Percentiles rank a stretch among this genome's conserved stretches.
These are phyloP conservation scores for Cryptotis parvus DNA, from an alignment of 2,113 vertebrate species.

Conservation along the genomic window DNA sequence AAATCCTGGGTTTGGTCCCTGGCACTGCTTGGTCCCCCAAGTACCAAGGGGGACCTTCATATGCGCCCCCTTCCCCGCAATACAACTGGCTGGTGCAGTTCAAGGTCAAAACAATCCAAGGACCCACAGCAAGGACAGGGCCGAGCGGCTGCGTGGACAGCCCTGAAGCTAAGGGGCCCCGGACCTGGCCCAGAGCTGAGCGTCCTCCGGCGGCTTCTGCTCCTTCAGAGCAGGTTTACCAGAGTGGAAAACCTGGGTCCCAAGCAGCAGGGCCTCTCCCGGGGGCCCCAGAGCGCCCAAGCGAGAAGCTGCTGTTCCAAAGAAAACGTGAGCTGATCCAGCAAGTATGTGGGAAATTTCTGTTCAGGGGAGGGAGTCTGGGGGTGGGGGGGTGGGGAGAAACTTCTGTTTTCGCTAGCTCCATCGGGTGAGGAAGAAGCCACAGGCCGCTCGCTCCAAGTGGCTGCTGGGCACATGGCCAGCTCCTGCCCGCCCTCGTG, in stretches of 20 bases:
- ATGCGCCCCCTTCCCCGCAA: too few relatives aligned
- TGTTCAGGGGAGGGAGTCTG: background rate
- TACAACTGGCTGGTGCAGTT: too few relatives aligned
- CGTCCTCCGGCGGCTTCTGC: background rate
- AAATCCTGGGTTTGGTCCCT: too few relatives aligned
- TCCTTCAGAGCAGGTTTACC: background rate
- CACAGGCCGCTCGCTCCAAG: background rate
- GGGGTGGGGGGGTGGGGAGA: background rate
- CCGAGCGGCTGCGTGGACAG: too few relatives aligned
- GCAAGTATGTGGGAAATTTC: constrained; percentile 13
- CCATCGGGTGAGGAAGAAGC: background rate
- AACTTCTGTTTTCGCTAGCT: constrained; percentile 30
- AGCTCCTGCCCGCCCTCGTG: background rate
- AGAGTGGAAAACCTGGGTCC: background rate
- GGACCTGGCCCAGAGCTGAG: too few relatives aligned
- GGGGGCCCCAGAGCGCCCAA: background rate
- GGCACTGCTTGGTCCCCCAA: too few relatives aligned
- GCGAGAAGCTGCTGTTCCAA: background rate
- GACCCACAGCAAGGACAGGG: too few relatives aligned
- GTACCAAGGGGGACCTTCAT: too few relatives aligned
- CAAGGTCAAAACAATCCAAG: too few relatives aligned
- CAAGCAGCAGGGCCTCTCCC: background rate
- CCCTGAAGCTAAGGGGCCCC: too few relatives aligned
- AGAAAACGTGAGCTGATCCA: background rate
- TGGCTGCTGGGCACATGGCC: background rate